Base-by-base conservation (phyloP, 2,113 vertebrate species). In the Hemiscyllium ocellatum region DNA sequence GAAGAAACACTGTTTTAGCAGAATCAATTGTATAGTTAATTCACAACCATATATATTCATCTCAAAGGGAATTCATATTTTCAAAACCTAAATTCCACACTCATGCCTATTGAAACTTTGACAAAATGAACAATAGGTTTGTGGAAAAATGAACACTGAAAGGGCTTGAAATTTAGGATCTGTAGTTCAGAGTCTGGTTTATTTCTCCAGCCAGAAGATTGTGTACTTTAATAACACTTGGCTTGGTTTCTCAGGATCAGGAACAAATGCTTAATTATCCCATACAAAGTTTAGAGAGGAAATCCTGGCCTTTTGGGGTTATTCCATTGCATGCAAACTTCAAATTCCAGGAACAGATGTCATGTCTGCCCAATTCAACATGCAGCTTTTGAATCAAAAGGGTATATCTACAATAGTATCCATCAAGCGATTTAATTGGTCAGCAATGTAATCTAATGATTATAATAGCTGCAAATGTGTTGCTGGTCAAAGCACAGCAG, bases 301-400 rank as follows among this genome's bases (percentile, higher is more conserved):
- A 95, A 76, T 95, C 69, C 94, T 72, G 68, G 94, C 69, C 94
- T 76, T 17, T 76, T 95, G 94, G 24, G 69, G 69, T 95, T 95
- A 50, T 29, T 95, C 24, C 47, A 95, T 95, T 95, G 94, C 47
- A 72, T 95, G 94, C 94, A 95, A 70, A 72, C 26, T n/a, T 95
- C 42, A 72, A 95, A 95, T 52, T 50, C 24, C 94, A 95, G 66
- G 68, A 95, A 95, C 68, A 95, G 69, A 95, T 95, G 94, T 95
- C 94, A 52, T 7, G 94, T 76, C 94, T 76, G 94, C 42, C 94
- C 69, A 72, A 72, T 95, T 95, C 68, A 13, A 95, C 50, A 24
- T 50, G 12, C 72, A 26, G 69, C 52, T 22, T 33, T 70, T 76
- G 94, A 52, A 72, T 26, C 68, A 52, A 95, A 95, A 95, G 70